These are phyloP conservation scores for Synergus laeviventris DNA, from an alignment of 2,888 invertebrate genomes.

Conservation along the genomic window DNA sequence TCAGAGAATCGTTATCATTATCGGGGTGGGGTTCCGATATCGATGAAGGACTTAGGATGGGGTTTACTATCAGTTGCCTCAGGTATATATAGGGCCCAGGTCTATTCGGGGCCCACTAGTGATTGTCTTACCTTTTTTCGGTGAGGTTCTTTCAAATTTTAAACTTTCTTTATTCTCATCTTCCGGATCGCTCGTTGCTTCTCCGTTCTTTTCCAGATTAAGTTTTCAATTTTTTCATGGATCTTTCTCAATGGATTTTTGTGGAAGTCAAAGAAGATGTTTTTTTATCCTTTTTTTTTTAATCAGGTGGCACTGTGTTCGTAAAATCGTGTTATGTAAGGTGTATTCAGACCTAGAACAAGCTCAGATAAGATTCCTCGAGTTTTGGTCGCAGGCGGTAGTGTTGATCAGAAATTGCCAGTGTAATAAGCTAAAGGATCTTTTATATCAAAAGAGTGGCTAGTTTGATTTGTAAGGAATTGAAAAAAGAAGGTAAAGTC, in stretches of 20 bases:
- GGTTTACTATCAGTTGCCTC: constrained; percentile 70
- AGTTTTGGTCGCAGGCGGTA: constrained; percentile 28
- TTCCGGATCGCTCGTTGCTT: constrained; percentile 37
- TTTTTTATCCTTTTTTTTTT: not conserved
- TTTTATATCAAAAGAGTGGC: constrained; percentile 6
- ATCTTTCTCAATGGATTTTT: not conserved
- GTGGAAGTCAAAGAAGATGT: not conserved
- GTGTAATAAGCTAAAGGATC: constrained; percentile 32
- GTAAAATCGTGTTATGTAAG: constrained; percentile 31
- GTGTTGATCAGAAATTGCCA: constrained; percentile 29
- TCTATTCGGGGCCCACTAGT: constrained; percentile 71
- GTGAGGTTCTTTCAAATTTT: not conserved
- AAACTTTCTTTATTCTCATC: constrained; percentile 47
- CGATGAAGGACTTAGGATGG: constrained; percentile 71
- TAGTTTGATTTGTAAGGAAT: constrained; percentile 18
- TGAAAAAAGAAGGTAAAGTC: constrained; percentile 19
- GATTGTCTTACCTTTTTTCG: constrained; percentile 42
- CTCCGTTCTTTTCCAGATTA: not conserved
- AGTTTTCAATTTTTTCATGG: constrained; percentile 1
- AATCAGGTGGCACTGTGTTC: constrained; percentile 15
- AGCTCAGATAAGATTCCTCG: constrained; percentile 19
- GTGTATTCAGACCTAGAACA: constrained; percentile 17
- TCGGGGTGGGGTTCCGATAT: constrained; percentile 74
- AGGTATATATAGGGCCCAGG: constrained; percentile 69
- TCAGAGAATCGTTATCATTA: constrained; percentile 66